Base-by-base conservation (phyloP, 2,888 invertebrate species). In the Noctua pronuba region DNA sequence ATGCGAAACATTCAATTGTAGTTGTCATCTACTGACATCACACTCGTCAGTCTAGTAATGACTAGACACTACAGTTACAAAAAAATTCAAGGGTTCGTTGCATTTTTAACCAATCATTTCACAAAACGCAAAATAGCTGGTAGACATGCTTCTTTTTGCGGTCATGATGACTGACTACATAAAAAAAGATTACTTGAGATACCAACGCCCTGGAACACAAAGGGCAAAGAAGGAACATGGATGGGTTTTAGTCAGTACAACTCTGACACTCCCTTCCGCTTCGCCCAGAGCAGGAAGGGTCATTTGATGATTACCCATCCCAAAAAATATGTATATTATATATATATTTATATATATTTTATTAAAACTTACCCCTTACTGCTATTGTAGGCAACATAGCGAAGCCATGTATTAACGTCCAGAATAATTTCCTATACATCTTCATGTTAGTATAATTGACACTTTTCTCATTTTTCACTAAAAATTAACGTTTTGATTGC, bases 381-480 rank as follows among this genome's bases (percentile, higher is more conserved):
- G 93, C 93, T 78, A 92, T 91, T 0, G 93, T 90, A 28, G 94
- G 94, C 58, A 94, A 87, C 79, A 94, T 77, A 72, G 92, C 84
- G 13, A 94, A 91, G 46, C 92, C 91, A 49, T 92, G 92, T 28
- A 94, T 84, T 5, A 92, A 75, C 18, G 89, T 88, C 92, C 92
- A 93, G 58, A 92, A 90, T 31, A 91, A 79, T 76, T 90, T 91
- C 66, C 79, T 90, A 73, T 88, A 90, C 85, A 91, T 89, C 84
- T 90, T 92, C 92, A 93, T 92, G n/a, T 74, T 87, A 88, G 77
- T 68, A 80, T 70, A 65, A 80, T 38, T 79, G 38, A 31, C 75
- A 82, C 69, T 58, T 35, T 21, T 70, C 1, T 2, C 68, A 74
- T 74, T 24, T 7, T 73, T 66, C 72, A 77, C 66, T 58, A 41